Percentiles rank a stretch among this genome's conserved stretches.
phyloP scores from a whole-genome alignment of 1,140 invertebrate genomes.

The Drosophila lowei region DNA sequence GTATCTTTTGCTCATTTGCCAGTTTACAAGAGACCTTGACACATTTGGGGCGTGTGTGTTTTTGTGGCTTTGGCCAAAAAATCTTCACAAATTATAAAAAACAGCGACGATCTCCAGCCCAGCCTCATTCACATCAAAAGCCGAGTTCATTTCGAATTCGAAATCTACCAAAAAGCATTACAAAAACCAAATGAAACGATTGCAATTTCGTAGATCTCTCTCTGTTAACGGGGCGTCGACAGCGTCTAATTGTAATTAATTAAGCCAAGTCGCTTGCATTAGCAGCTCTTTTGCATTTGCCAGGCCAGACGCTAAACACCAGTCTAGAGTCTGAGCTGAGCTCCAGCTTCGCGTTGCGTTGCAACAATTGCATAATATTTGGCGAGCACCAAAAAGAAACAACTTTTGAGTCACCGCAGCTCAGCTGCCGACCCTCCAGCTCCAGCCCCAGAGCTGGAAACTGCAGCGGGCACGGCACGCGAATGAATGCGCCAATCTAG shows the following conservation, averaged over 20 bases:
- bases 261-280: constrained; percentile 41
- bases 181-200: constrained; percentile 42
- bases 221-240: constrained; percentile 22
- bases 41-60: constrained; percentile 61
- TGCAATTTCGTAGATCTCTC: constrained; percentile 45
- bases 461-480: constrained; percentile 43
- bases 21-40: constrained; percentile 78
- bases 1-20: constrained; percentile 63
- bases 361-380: constrained; percentile 70
- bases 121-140: constrained; percentile 6
- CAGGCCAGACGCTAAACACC: neutral
- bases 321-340: too few species aligned
- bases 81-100: constrained; percentile 42
- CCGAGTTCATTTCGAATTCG: constrained; percentile 36
- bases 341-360: constrained; percentile 6
- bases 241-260: constrained; percentile 63
- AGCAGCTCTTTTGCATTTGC: constrained; percentile 48
- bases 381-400: constrained; percentile 41
- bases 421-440: constrained; percentile 16
- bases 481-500: constrained; percentile 1
- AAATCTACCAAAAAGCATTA: constrained; percentile 44
- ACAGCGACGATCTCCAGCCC: constrained; percentile 25
- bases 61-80: constrained; percentile 50
- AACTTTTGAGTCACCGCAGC: constrained; percentile 24
- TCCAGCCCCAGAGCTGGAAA: constrained; percentile 6